Conservation (phyloP, 2,888 invertebrate genomes). For the Cenopis cana region DNA sequence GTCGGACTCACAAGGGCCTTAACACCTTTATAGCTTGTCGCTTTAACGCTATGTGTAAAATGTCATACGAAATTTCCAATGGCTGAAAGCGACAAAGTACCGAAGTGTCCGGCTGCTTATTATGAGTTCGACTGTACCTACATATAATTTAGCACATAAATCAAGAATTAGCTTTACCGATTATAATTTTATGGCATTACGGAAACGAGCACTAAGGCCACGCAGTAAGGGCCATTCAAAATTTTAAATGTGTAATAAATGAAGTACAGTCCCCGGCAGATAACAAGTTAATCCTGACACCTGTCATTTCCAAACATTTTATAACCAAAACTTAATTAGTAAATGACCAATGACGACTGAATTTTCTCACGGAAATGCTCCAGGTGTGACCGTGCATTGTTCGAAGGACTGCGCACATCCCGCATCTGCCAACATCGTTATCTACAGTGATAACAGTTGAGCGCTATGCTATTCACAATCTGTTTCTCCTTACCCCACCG, state of each 20-base stretch:
- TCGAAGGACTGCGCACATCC: background rate
- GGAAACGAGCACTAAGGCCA: background rate
- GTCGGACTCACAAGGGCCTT: too few relatives aligned
- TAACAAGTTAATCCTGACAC: too few relatives aligned
- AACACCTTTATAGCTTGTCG: too few relatives aligned
- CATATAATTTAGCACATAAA: too few relatives aligned
- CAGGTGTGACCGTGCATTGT: slow-evolving; percentile 14
- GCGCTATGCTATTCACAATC: slow-evolving; percentile 21
- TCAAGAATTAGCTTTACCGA: too few relatives aligned
- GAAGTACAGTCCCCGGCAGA: too few relatives aligned
- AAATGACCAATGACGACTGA: background rate
- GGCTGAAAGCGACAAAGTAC: too few relatives aligned
- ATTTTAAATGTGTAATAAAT: background rate
- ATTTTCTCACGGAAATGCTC: slow-evolving; percentile 2
- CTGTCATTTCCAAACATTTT: too few relatives aligned
- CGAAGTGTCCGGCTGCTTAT: too few relatives aligned
- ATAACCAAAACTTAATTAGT: background rate
- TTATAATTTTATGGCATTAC: background rate
- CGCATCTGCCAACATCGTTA: slow-evolving; percentile 33
- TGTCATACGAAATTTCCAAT: too few relatives aligned
- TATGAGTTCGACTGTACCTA: too few relatives aligned
- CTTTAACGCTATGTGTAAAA: too few relatives aligned
- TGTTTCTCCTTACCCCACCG: background rate
- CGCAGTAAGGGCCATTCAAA: background rate
- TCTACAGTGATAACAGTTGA: slow-evolving; percentile 37